Evolutionary conservation across 2,888 invertebrate genomes (phyloP).

Genomic region (Tenthredo mesomela): DNA sequence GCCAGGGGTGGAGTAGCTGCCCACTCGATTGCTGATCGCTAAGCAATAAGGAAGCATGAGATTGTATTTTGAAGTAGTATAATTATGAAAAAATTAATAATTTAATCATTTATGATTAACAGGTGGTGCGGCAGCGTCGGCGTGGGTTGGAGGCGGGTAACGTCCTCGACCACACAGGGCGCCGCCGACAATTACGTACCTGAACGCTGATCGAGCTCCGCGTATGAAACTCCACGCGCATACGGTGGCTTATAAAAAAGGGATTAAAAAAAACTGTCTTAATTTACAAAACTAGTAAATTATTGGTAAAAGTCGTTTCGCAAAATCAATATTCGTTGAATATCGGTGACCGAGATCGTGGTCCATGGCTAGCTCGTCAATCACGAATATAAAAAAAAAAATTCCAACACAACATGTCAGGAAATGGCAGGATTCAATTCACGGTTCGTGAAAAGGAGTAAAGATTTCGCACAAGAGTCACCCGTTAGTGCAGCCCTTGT

Average conservation of each 20-base stretch:
- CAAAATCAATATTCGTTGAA: background rate
- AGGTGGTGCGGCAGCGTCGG: slow-evolving; percentile 62
- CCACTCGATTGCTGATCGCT: slow-evolving; percentile 34
- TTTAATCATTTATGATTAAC: slow-evolving; percentile 71
- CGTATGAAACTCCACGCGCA: background rate
- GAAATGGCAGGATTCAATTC: background rate
- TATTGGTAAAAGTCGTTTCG: background rate
- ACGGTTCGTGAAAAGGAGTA: background rate
- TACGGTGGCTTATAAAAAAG: slow-evolving; percentile 34
- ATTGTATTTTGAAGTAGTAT: slow-evolving; percentile 60
- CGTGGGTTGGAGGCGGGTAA: slow-evolving; percentile 62
- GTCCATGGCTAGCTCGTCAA: background rate
- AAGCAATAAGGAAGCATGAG: slow-evolving; percentile 41
- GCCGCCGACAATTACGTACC: slow-evolving; percentile 58
- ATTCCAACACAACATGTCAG: background rate
- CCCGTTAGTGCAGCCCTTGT: slow-evolving; percentile 73
- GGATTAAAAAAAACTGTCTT: background rate
- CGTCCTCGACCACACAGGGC: slow-evolving; percentile 65
- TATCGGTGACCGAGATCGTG: background rate
- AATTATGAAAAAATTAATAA: slow-evolving; percentile 72
- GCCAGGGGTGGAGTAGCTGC: slow-evolving; percentile 40
- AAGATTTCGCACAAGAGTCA: slow-evolving; percentile 59
- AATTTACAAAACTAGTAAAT: background rate
- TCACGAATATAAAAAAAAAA: background rate
- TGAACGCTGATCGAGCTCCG: slow-evolving; percentile 33